Evolutionary conservation across 2,113 vertebrate species (phyloP).

Genomic region (Varanus salvator): DNA sequence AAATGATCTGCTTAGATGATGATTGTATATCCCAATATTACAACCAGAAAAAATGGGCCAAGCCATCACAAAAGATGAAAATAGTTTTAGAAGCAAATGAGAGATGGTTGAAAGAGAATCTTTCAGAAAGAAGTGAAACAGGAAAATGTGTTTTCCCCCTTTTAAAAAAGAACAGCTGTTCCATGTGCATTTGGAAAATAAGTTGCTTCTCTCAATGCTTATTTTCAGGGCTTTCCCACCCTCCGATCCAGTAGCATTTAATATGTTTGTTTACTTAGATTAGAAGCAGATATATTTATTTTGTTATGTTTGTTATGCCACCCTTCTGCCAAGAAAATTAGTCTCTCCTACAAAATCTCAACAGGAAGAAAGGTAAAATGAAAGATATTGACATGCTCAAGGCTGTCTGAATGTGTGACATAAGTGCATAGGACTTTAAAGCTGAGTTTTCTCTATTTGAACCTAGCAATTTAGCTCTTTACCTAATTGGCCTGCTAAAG

Average conservation of each 20-base stretch:
- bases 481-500: neutral
- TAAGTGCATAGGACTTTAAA: neutral
- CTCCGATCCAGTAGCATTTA: neutral
- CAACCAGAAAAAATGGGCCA: neutral
- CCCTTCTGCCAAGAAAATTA: neutral
- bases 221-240: neutral
- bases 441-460: too few species aligned
- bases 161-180: neutral
- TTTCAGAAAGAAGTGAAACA: neutral
- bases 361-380: neutral
- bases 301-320: neutral
- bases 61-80: neutral
- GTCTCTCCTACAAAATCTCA: neutral
- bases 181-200: neutral
- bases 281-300: neutral
- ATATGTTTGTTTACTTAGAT: neutral
- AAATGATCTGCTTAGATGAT: neutral
- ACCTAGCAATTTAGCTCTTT: neutral
- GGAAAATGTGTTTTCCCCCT: neutral
- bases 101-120: constrained; percentile 3
- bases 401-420: neutral
- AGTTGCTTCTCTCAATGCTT: neutral
- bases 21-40: neutral
- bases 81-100: constrained; percentile 22
- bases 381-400: neutral